phyloP scores from a whole-genome alignment of 2,113 vertebrate species.

The Narcine bancroftii region DNA sequence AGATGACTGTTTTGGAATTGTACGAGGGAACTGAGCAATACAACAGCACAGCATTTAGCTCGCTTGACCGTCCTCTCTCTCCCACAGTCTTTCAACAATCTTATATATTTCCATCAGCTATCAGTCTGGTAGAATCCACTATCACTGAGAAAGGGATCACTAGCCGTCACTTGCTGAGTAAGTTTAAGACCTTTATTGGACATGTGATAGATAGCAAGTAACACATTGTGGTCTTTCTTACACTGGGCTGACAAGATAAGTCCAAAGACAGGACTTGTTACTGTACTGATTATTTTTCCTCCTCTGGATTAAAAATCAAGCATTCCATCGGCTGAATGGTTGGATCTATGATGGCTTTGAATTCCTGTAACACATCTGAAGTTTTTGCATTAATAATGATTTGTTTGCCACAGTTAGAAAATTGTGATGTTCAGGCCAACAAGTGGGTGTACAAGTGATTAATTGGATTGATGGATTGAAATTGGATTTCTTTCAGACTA shows the following conservation, averaged over 20 bases:
- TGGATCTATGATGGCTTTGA: neutral
- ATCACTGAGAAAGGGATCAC: constrained; percentile 96
- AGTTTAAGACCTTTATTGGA: constrained; percentile 45
- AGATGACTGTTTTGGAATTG: constrained; percentile 85
- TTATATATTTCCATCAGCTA: constrained; percentile 90
- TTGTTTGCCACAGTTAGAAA: neutral
- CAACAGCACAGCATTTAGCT: constrained; percentile 95
- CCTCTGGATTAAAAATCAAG: no score
- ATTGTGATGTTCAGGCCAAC: neutral
- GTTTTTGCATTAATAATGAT: neutral
- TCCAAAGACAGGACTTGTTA: neutral
- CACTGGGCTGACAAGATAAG: neutral
- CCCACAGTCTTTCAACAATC: constrained; percentile 93
- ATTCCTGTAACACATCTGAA: neutral
- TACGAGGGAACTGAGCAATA: constrained; percentile 93
- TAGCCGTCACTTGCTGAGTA: constrained; percentile 87
- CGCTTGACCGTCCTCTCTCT: constrained; percentile 77
- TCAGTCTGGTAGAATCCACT: constrained; percentile 88
- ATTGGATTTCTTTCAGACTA: neutral
- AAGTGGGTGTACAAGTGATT: neutral
- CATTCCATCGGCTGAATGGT: no score
- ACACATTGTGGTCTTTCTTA: neutral
- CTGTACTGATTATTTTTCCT: no score
- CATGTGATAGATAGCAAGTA: neutral
- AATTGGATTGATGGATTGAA: neutral